Evolutionary conservation across 2,888 invertebrate species (phyloP).

Genomic region (Conistra vaccinii): DNA sequence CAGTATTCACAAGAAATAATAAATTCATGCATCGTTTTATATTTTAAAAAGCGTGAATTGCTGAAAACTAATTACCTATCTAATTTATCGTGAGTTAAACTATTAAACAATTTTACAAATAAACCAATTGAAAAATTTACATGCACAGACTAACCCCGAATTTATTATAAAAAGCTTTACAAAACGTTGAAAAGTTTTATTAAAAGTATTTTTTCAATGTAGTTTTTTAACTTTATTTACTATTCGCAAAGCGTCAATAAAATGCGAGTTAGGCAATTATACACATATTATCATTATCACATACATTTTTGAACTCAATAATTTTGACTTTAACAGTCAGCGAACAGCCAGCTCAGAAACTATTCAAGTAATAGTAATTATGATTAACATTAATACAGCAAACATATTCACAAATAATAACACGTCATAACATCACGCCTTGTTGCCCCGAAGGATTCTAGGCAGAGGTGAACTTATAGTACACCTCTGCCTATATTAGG

Average conservation of each 20-base stretch:
- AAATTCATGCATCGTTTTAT: not conserved
- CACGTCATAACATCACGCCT: too few species aligned
- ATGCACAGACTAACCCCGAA: not conserved
- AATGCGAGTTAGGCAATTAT: not conserved
- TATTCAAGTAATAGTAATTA: not conserved
- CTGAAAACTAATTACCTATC: not conserved
- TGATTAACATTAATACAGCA: not conserved
- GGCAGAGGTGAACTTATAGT: too few species aligned
- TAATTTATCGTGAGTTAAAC: not conserved
- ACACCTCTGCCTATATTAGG: too few species aligned
- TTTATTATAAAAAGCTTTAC: constrained; percentile 10
- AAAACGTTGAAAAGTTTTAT: not conserved
- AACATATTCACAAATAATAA: not conserved
- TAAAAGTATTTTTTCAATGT: not conserved
- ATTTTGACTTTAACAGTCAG: not conserved
- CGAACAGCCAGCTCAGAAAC: not conserved
- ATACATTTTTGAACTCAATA: not conserved
- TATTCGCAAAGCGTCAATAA: not conserved
- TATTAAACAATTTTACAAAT: constrained; percentile 17
- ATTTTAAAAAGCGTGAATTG: not conserved
- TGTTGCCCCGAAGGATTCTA: too few species aligned
- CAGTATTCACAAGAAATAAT: constrained; percentile 1
- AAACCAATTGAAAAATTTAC: constrained; percentile 13
- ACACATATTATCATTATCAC: not conserved
- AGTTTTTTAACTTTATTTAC: not conserved